Conservation (phyloP, 2,797 vertebrate genomes). For the Mus spretus region DNA sequence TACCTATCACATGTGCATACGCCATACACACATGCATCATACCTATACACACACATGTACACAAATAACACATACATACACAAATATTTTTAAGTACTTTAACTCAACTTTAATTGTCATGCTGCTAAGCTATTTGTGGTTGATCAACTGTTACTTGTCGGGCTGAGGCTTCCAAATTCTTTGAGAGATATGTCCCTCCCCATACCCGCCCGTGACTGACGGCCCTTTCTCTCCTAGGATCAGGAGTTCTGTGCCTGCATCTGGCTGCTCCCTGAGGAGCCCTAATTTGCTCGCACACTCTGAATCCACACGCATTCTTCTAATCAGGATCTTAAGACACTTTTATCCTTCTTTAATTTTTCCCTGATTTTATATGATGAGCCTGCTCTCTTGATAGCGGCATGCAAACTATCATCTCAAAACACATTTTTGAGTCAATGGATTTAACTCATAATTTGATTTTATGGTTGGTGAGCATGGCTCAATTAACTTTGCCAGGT, state of each 20-base stretch:
- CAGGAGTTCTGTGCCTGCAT: neutral
- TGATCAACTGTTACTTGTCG: slow-evolving; percentile 32
- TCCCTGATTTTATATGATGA: slow-evolving; percentile 82
- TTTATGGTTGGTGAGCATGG: slow-evolving; percentile 77
- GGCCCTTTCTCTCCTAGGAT: slow-evolving; percentile 37
- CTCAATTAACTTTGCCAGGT: slow-evolving; percentile 82
- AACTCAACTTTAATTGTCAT: slow-evolving; percentile 27
- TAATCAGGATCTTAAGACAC: slow-evolving; percentile 84
- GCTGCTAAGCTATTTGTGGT: slow-evolving; percentile 28
- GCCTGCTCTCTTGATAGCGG: slow-evolving; percentile 72
- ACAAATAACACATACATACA: neutral
- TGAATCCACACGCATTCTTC: slow-evolving; percentile 79
- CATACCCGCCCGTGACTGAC: slow-evolving; percentile 18
- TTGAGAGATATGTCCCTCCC: neutral
- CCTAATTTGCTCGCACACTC: slow-evolving; percentile 76
- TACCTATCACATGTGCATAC: neutral
- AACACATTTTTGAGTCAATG: slow-evolving; percentile 74
- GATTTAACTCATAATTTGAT: slow-evolving; percentile 83
- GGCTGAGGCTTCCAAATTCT: slow-evolving; percentile 30
- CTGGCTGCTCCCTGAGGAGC: slow-evolving; percentile 70
- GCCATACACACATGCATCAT: neutral
- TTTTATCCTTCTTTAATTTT: slow-evolving; percentile 84
- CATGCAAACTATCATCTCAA: slow-evolving; percentile 74
- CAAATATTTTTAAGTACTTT: neutral
- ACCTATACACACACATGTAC: too few species aligned